Evolutionary conservation across 2,888 invertebrate genomes (phyloP), one percentile per base, ranked within the genome.

Genomic region (Drosophila glabriapex): DNA sequence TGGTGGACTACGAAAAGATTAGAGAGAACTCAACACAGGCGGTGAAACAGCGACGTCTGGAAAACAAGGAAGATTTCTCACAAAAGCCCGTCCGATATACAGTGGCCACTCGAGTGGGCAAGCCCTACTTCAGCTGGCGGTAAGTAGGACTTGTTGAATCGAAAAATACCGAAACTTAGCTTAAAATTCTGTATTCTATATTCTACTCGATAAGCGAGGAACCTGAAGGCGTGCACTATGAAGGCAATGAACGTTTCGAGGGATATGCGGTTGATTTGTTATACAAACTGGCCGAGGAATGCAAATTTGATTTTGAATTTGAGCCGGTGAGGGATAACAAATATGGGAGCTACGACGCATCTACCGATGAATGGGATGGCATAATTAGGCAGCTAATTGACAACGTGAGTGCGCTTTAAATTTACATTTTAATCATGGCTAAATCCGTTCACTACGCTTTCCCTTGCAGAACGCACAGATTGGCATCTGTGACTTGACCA

Each of bases 401-500:
- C 91, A 95, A 95, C 93, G 97, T 97, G 93, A 93, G 95, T 78
- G 28, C 19, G 53, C 22, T 28, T 28, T 28, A 10, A 61, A 73
- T 54, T 31, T 60, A 58, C 41, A 58, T 72, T 31, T 43, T 53
- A 52, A 58, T 60, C 31, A 37, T 29, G 29, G 41, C 41, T 29
- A 39, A 55, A 12, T n/a, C 14, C 25, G 25, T 25, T 25, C 6
- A 19, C 6, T 28, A 22, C 14, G 29, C 28, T 28, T 19, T 16
- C 12, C 43, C n/a, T 22, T 33, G 46, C 94, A 98, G 98, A 97
- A 96, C 95, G 98, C 98, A 22, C 98, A 99, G 93, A 95, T 99
- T 80, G 99, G 98, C 2, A 97, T 99, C 72, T 99, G 99, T 86
- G 99, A 99, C 92, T 94, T 99, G 83, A 99, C 99, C 14, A 99